phyloP scores from a whole-genome alignment of 2,113 vertebrate species.

The Rhadina sibilatrix region DNA sequence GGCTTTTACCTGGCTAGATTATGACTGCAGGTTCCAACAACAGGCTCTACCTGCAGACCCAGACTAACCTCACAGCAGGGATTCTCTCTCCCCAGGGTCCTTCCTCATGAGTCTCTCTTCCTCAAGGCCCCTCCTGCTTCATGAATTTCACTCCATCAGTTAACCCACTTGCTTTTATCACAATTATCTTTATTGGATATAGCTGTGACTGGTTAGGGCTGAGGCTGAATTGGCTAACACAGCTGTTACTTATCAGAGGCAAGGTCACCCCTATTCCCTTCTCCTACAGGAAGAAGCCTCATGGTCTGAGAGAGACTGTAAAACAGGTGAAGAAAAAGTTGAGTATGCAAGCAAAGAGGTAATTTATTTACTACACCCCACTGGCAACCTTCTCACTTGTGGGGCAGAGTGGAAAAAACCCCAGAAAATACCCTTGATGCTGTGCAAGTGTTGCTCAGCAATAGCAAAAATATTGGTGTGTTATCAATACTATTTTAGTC shows the following conservation, averaged over 20 bases:
- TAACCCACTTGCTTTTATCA: not conserved
- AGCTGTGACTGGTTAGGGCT: not conserved
- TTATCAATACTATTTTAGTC: not conserved
- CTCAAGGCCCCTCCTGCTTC: not conserved
- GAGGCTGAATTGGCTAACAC: not conserved
- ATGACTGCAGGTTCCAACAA: not conserved
- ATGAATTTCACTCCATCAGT: too few relatives aligned
- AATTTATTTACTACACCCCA: not conserved
- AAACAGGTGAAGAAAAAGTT: not conserved
- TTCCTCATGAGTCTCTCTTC: too few relatives aligned
- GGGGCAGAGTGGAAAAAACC: not conserved
- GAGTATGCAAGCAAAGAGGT: not conserved
- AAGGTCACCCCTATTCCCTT: not conserved
- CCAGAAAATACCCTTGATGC: rapidly evolving
- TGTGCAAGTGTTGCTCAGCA: not conserved
- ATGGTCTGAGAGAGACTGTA: not conserved
- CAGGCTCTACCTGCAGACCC: not conserved
- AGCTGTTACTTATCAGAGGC: not conserved
- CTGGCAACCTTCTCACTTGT: not conserved
- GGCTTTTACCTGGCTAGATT: not conserved
- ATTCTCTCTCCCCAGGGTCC: too few relatives aligned
- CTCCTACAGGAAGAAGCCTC: not conserved
- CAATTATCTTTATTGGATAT: not conserved
- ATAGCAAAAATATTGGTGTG: not conserved
- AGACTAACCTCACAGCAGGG: not conserved